Evolutionary conservation across 2,113 vertebrate genomes (phyloP), one percentile per base, ranked within the genome.

Genomic region (Nanorana parkeri): DNA sequence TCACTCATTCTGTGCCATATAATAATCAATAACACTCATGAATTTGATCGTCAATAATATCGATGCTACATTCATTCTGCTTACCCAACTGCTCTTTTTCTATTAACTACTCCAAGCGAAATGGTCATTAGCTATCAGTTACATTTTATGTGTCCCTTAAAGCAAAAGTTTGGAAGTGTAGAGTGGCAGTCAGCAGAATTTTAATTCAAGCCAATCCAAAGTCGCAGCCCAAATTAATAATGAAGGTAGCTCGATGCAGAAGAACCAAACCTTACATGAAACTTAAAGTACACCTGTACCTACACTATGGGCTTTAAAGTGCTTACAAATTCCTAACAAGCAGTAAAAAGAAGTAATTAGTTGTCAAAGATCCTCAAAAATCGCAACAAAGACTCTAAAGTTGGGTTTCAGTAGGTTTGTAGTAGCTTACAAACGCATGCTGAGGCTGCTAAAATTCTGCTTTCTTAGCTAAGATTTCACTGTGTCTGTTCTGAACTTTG

Each of bases 11-110:
- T 47, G 65, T 21, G 65, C 29, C 77, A 20, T 68, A 47, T 80
- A 69, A 69, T 69, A 80, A 80, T 80, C 77, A 61, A 69, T 69
- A 80, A 26, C 5, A 20, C 32, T 24, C 54, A 80, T 69, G 66
- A 36, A 80, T 80, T 32, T 28, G 47, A 69, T 61, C 16, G 20
- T 69, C 66, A 69, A 80, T 80, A 69, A 60, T 68, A 80, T 61
- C 24, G 66, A 80, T 67, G 55, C 17, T 67, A 51, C 20, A 60
- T 23, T 28, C 52, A 11, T 55, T 68, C 52, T 60, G 19, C 32
- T 61, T 60, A 47, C 66, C 66, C 28, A 54, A 66, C 51, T 51
- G 75, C 36, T 20, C 26, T 68, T 68, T 28, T 23, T 51, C 21
- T 47, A 24, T 36, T 56, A 60, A 36, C 56, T 7, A 77, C 21